Percentiles rank a stretch among this genome's conserved stretches.
Evolutionary conservation across 1,140 invertebrate genomes (phyloP).

Genomic region (Pissodes strobi): DNA sequence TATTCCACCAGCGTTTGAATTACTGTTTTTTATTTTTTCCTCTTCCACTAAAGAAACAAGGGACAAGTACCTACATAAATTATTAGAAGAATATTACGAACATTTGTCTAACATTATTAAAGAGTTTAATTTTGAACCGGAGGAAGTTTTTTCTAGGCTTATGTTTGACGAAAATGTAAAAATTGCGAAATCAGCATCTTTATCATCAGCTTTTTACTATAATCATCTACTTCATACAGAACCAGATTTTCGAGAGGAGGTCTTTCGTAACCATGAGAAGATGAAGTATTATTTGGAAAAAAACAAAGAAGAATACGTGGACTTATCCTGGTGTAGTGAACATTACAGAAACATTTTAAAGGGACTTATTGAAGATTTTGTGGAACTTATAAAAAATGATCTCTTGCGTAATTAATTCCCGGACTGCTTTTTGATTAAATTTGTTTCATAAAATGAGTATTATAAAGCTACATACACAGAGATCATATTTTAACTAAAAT

Average conservation of each 20-base stretch:
- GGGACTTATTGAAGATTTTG: too few species aligned
- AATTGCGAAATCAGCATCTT: background rate
- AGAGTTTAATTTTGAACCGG: constrained; percentile 3
- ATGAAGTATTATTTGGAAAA: background rate
- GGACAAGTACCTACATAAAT: background rate
- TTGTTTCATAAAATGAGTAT: too few species aligned
- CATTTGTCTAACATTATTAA: background rate
- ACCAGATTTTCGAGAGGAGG: constrained; percentile 9
- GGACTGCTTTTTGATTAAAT: too few species aligned
- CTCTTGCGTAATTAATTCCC: too few species aligned
- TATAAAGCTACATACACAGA: too few species aligned
- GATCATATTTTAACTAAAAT: too few species aligned
- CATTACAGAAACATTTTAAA: background rate
- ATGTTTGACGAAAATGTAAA: constrained; percentile 5
- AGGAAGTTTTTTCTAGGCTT: constrained; percentile 1
- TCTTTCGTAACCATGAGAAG: constrained; percentile 10
- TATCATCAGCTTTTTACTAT: background rate
- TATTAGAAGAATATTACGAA: constrained; percentile 10
- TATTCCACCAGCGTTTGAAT: constrained; percentile 1
- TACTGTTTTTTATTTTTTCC: background rate
- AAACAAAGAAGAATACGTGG: background rate
- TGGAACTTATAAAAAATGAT: too few species aligned
- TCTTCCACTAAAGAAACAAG: background rate
- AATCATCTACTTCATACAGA: background rate
- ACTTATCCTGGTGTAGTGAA: background rate